Percentiles rank a stretch among this genome's conserved stretches.
Conservation (phyloP, 2,888 invertebrate genomes). For the Gibbula magus region DNA sequence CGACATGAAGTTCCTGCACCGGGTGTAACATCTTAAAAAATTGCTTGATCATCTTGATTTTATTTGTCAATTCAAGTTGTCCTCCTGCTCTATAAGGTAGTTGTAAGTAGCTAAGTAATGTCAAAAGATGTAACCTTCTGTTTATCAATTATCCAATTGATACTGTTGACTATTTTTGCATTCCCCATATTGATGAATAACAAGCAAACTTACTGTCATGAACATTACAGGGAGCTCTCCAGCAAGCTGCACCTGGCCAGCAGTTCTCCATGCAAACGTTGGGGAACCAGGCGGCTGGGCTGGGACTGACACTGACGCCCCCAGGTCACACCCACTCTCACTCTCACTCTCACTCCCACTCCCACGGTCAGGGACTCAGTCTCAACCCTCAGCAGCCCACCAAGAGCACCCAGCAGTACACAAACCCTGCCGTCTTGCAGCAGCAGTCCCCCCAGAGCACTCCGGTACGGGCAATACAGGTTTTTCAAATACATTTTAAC, state of each 20-base stretch:
- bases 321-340: slow-evolving; percentile 39
- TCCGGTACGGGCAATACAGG: slow-evolving; percentile 45
- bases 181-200: no score
- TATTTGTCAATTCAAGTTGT: no score
- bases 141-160: no score
- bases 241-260: slow-evolving; percentile 65
- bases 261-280: slow-evolving; percentile 62
- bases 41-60: no score
- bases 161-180: no score
- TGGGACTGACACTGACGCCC: slow-evolving; percentile 60
- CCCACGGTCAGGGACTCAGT: slow-evolving; percentile 11
- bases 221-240: slow-evolving; percentile 55
- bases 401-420: neutral
- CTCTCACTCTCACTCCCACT: slow-evolving; percentile 27
- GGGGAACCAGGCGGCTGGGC: slow-evolving; percentile 63
- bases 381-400: neutral
- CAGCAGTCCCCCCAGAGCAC: slow-evolving; percentile 53
- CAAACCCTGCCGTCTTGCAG: slow-evolving; percentile 3
- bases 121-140: no score
- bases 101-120: no score
- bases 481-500: no score
- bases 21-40: no score
- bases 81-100: no score
- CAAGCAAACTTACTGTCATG: no score
- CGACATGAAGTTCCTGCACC: no score